Percentiles rank a stretch among this genome's conserved stretches.
These are phyloP conservation scores for Chaetops frenatus DNA, from an alignment of 2,113 vertebrate genomes.

Conservation along the genomic window DNA sequence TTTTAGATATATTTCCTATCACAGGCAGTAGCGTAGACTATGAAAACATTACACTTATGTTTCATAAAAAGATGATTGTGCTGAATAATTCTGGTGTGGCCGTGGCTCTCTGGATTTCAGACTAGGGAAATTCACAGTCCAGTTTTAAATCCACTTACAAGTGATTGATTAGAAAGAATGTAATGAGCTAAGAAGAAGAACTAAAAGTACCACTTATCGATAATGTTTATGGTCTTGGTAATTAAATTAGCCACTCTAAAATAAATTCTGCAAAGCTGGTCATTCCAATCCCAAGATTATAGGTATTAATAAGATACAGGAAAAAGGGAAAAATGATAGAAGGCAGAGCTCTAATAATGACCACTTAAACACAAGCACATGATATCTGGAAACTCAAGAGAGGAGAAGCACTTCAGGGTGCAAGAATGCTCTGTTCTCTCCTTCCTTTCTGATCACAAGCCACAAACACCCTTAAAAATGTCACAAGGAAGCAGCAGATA, in stretches of 20 bases:
- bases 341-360: background rate
- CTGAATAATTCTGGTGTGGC: slow-evolving; percentile 56
- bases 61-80: slow-evolving; percentile 43
- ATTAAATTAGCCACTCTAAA: slow-evolving; percentile 25
- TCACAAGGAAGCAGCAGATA: background rate
- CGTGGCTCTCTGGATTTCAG: background rate
- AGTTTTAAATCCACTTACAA: slow-evolving; percentile 15
- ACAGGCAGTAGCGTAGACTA: slow-evolving; percentile 42
- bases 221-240: slow-evolving; percentile 21
- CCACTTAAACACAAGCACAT: background rate
- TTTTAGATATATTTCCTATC: slow-evolving; percentile 61
- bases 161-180: slow-evolving; percentile 26
- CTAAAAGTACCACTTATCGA: slow-evolving; percentile 20
- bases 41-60: slow-evolving; percentile 57
- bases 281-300: background rate
- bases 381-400: background rate
- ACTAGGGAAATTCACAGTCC: background rate
- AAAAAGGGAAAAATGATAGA: background rate
- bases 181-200: slow-evolving; percentile 18
- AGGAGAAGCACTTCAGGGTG: background rate
- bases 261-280: slow-evolving; percentile 21
- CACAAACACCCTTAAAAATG: background rate
- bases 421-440: background rate
- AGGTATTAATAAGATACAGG: background rate
- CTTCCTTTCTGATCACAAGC: background rate